Conservation (phyloP, 2,888 invertebrate genomes). For the Labia minor region DNA sequence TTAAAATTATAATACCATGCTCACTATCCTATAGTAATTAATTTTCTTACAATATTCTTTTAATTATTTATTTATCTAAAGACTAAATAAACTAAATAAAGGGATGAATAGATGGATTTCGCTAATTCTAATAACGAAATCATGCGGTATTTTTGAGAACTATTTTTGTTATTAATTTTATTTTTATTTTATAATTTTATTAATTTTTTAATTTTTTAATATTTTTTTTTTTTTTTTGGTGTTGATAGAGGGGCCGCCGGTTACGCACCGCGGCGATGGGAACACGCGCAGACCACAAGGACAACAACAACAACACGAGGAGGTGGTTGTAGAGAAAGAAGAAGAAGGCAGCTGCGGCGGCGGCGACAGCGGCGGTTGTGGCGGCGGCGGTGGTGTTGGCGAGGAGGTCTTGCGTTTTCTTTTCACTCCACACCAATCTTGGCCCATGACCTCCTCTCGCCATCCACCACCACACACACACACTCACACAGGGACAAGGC, state of each 20-base stretch:
- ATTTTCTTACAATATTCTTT: too few relatives aligned
- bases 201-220: too few relatives aligned
- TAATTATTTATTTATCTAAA: too few relatives aligned
- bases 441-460: conserved; percentile 46
- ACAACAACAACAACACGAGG: conserved; percentile 23
- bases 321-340: neutral
- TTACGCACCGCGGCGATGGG: conserved; percentile 18
- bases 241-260: conserved; percentile 4
- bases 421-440: conserved; percentile 58
- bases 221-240: too few relatives aligned
- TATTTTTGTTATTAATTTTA: too few relatives aligned
- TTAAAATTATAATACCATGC: too few relatives aligned
- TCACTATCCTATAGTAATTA: too few relatives aligned
- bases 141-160: too few relatives aligned
- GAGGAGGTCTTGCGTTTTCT: conserved; percentile 48
- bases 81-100: too few relatives aligned
- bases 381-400: conserved; percentile 31
- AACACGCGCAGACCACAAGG: conserved; percentile 24
- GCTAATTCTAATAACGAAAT: too few relatives aligned
- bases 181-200: too few relatives aligned
- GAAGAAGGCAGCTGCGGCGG: neutral
- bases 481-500: conserved; percentile 9
- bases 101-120: too few relatives aligned
- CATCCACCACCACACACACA: conserved; percentile 1
- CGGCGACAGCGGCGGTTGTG: conserved; percentile 1